Evolutionary conservation across 2,797 vertebrate genomes (phyloP).

Genomic region (Mus spretus): DNA sequence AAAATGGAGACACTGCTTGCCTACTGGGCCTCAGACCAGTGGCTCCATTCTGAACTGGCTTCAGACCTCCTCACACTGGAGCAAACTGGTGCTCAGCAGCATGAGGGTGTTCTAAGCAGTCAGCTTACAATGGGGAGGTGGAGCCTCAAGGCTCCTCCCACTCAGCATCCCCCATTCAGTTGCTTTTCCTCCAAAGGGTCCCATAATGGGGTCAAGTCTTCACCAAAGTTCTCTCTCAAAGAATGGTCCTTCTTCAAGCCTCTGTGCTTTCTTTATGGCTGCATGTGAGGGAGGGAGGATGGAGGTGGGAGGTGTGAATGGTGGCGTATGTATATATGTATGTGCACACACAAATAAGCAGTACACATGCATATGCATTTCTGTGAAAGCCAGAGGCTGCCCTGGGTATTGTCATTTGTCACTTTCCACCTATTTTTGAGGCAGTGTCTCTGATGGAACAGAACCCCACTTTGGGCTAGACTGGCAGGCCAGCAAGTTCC

Average conservation of each 20-base stretch:
- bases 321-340: not conserved
- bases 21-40: not conserved
- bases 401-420: not conserved
- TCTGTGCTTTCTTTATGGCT: not conserved
- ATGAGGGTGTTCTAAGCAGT: not conserved
- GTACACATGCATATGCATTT: rapidly evolving
- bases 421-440: not conserved
- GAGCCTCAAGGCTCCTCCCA: not conserved
- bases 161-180: not conserved
- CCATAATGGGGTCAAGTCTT: not conserved
- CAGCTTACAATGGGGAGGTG: not conserved
- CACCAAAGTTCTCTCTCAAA: not conserved
- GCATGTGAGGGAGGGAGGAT: not conserved
- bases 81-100: not conserved
- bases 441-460: not conserved
- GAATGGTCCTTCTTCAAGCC: not conserved
- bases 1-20: slow-evolving; percentile 39
- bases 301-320: not conserved
- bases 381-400: not conserved
- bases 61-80: not conserved
- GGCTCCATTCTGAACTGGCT: not conserved
- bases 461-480: too few relatives aligned
- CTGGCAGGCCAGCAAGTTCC: not conserved
- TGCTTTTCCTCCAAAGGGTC: not conserved
- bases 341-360: not conserved